Base-by-base conservation (phyloP, 1,140 invertebrate genomes). In the Drosophila sechellia region DNA sequence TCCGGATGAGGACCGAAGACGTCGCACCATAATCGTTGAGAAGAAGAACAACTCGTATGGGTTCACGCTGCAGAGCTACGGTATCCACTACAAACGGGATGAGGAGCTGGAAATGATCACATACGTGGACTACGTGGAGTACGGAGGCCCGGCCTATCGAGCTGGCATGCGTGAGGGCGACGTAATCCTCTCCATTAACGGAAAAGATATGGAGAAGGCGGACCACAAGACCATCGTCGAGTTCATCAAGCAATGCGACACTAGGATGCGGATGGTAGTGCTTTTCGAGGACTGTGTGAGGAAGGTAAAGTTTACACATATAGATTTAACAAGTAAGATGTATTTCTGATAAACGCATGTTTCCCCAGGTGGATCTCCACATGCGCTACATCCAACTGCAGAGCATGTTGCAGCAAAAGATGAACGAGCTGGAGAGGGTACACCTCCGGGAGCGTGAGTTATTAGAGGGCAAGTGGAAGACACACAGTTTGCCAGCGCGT, bases 81-180 rank as follows among this genome's bases (percentile, higher is more conserved):
- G 97, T 11, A 98, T 99, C 52, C 97, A 98, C 90, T 98, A 98
- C 92, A 98, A 98, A 90, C 95, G 96, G 91, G 97, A 97, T 68
- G 92, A 93, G 59, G 94, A 95, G 83, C 93, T 95, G 57, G 97
- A 98, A 92, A 97, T 98, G 93, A 97, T 98, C 22, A 98, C 98
- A 0, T 99, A 98, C 85, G 98, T 99, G 25, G 98, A 99, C 91
- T 98, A 97, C 86, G 97, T 99, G n/a, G 97, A 98, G 77, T 95
- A 96, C 60, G 96, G 97, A 60, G 97, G 97, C 0, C 96, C 98
- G 5, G 97, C 97, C 0, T 97, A 96, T 71, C 94, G 95, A 66
- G 96, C 97, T 0, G 98, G 98, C 0, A 98, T 99, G 97, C 94
- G 97, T 1, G 96, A 97, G 93, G 98, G 97, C 42, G 98, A 98